Base-by-base conservation (phyloP, 2,113 vertebrate species). In the Gorilla gorilla region DNA sequence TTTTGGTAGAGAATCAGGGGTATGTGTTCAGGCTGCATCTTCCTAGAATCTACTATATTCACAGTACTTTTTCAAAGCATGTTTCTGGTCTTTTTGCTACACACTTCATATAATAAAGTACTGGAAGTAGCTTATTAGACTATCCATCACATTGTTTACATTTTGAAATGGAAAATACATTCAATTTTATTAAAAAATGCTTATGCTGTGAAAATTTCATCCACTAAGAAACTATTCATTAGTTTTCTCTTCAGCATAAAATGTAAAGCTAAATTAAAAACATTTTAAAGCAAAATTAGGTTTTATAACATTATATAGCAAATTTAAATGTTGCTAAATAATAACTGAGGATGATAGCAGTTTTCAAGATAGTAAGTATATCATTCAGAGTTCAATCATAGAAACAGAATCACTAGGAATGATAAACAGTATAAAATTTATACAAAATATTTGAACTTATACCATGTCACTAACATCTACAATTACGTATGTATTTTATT, bases 221-320 rank as follows among this genome's bases (percentile, higher is more conserved):
- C 27, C 23, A 57, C 16, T 68, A 66, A 84, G 45, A 16, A 64
- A 79, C n/a, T 50, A 66, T 75, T 17, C 52, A 93, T 85, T 66
- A 59, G 5, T 61, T 95, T 59, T 73, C 45, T 75, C 68, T 96
- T 96, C 10, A 97, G 11, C n/a, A 30, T 68, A 92, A 90, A 85
- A 72, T 66, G 30, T 85, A 91, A 98, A 96, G 30, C 78, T 95
- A 93, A 96, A 73, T 5, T 80, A 94, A 78, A 92, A 97, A 93
- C 75, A 86, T 85, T 73, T 52, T 10, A 48, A 85, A 95, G 52
- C 8, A 96, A 97, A 97, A 93, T 38, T 73, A 75, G 70, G 25
- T 91, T 85, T 88, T 73, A 66, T 2, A 84, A 78, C 90, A 96
- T 98, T 96, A 35, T 73, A 66, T 94, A 94, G 8, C 16, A 94